Conservation (phyloP, 2,113 vertebrate genomes). For the Trachemys scripta region DNA sequence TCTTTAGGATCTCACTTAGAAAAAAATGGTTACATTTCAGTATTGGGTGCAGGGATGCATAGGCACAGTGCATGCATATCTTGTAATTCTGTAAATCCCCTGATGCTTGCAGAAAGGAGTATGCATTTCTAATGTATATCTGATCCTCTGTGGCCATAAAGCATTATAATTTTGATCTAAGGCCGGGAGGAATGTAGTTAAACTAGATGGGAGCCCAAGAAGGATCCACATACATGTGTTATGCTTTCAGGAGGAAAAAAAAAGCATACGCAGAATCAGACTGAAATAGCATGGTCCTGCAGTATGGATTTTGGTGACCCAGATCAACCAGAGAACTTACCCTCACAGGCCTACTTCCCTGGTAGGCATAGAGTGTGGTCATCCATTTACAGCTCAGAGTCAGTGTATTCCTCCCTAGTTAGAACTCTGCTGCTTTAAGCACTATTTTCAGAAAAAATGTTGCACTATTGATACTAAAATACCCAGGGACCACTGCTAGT, state of each 20-base stretch:
- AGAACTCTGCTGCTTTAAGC: not conserved
- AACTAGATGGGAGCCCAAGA: not conserved
- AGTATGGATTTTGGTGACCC: not conserved
- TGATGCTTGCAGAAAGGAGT: not conserved
- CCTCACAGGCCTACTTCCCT: conserved; percentile 50
- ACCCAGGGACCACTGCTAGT: conserved; percentile 12
- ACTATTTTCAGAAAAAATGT: not conserved
- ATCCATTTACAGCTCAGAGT: conserved; percentile 27
- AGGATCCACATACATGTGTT: not conserved
- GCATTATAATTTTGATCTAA: not conserved
- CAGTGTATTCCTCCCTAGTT: conserved; percentile 24
- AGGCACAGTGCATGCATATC: not conserved
- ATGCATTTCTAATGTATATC: not conserved
- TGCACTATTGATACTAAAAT: conserved; percentile 5
- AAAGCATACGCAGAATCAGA: not conserved
- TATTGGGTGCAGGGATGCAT: not conserved
- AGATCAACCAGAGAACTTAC: conserved; percentile 13
- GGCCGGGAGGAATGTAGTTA: not conserved
- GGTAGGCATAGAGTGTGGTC: conserved; percentile 11
- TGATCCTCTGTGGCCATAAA: not conserved
- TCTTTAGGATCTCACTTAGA: not conserved
- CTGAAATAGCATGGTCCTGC: conserved; percentile 9
- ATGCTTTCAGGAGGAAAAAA: not conserved
- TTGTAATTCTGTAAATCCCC: not conserved
- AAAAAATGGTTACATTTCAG: not conserved